phyloP scores from a whole-genome alignment of 2,113 vertebrate species.

The Aldabrachelys gigantea region DNA sequence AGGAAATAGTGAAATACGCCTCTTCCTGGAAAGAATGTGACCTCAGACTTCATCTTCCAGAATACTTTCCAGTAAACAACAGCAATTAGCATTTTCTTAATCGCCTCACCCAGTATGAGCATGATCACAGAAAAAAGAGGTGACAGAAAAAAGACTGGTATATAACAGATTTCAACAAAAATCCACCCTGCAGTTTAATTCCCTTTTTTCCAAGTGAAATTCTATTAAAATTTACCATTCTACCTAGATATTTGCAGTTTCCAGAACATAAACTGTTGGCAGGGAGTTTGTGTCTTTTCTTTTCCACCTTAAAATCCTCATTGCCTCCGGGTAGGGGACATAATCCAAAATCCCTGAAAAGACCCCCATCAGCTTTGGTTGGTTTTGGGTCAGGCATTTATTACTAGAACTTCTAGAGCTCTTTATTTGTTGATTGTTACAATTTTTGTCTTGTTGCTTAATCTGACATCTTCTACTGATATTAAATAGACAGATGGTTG shows the following conservation, averaged over 20 bases:
- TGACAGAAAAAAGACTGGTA: neutral
- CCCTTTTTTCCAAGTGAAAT: neutral
- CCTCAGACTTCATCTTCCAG: neutral
- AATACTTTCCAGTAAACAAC: neutral
- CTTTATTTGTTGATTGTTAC: neutral
- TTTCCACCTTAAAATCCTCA: neutral
- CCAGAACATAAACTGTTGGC: neutral
- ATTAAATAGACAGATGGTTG: neutral
- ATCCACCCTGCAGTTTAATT: neutral
- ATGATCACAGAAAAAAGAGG: neutral
- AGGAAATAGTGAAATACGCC: neutral
- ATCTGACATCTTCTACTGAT: neutral
- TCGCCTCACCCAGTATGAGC: neutral
- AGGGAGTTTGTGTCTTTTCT: neutral
- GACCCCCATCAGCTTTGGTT: neutral
- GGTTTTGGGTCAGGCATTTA: neutral
- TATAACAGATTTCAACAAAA: neutral
- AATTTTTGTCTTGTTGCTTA: conserved; percentile 35
- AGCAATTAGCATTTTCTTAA: neutral
- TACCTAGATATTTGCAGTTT: neutral
- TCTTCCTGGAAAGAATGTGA: neutral
- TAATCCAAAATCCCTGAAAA: neutral
- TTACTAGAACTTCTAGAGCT: neutral
- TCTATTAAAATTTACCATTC: neutral
- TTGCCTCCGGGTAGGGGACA: neutral